These are phyloP conservation scores for Peromyscus melanophrys DNA, from an alignment of 2,797 vertebrate species.

Conservation along the genomic window DNA sequence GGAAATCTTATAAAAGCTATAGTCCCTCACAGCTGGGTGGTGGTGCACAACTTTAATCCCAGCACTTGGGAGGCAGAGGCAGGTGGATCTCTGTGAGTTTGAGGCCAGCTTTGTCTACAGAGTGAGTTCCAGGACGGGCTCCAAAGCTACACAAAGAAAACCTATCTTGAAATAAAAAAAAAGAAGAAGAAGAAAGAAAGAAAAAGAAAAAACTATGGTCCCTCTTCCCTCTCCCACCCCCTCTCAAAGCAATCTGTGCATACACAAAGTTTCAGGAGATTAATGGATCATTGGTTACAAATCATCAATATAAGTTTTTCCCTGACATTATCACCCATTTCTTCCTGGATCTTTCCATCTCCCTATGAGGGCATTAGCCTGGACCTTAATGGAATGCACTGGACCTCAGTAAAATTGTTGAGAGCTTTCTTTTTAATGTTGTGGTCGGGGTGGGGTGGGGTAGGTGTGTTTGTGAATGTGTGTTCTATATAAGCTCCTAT, in stretches of 20 bases:
- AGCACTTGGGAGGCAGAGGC: too few relatives aligned
- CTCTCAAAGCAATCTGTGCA: background rate
- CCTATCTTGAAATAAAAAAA: too few relatives aligned
- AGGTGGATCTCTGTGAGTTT: too few relatives aligned
- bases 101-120: too few relatives aligned
- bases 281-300: conserved; percentile 16
- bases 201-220: too few relatives aligned
- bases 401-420: background rate
- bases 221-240: background rate
- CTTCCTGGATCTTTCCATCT: background rate
- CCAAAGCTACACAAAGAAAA: too few relatives aligned
- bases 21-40: background rate
- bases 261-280: background rate
- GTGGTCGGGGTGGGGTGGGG: background rate
- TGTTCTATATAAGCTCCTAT: background rate
- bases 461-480: background rate
- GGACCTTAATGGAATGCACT: background rate
- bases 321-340: background rate
- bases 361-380: background rate
- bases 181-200: too few relatives aligned
- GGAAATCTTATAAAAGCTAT: conserved; percentile 17
- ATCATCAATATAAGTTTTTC: conserved; percentile 23
- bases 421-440: background rate
- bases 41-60: too few relatives aligned
- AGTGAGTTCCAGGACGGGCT: too few relatives aligned